phyloP scores from a whole-genome alignment of 2,113 vertebrate species.

The Leucoraja erinaceus region DNA sequence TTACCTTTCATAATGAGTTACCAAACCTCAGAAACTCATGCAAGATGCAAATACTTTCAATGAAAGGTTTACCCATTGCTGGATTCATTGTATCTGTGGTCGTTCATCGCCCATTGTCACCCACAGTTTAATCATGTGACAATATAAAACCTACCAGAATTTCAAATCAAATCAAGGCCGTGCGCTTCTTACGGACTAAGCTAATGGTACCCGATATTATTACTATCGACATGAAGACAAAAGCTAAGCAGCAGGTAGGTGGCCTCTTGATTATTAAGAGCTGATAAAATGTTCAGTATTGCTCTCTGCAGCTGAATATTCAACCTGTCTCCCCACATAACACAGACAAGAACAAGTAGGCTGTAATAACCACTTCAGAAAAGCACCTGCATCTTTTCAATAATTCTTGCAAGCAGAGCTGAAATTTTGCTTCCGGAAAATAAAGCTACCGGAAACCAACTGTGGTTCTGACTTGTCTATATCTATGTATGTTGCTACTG shows the following conservation, averaged over 20 bases:
- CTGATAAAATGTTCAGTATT: conserved; percentile 20
- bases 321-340: conserved; percentile 30
- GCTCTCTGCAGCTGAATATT: not conserved
- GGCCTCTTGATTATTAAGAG: not conserved
- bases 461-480: conserved; percentile 40
- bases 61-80: not conserved
- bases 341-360: not conserved
- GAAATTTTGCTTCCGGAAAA: conserved; percentile 39
- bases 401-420: conserved; percentile 19
- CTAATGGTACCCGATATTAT: not conserved
- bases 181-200: not conserved
- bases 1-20: not conserved
- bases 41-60: not conserved
- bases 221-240: not conserved
- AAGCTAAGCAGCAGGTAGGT: not conserved
- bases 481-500: conserved; percentile 31
- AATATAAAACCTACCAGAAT: not conserved
- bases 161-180: not conserved
- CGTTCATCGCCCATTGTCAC: not conserved
- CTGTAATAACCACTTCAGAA: conserved; percentile 37
- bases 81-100: not conserved
- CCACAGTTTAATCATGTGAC: not conserved
- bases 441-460: conserved; percentile 40
- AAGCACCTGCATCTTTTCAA: conserved; percentile 38
- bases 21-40: not conserved